phyloP scores from a whole-genome alignment of 2,888 invertebrate genomes.

The Ferrisia virgata region DNA sequence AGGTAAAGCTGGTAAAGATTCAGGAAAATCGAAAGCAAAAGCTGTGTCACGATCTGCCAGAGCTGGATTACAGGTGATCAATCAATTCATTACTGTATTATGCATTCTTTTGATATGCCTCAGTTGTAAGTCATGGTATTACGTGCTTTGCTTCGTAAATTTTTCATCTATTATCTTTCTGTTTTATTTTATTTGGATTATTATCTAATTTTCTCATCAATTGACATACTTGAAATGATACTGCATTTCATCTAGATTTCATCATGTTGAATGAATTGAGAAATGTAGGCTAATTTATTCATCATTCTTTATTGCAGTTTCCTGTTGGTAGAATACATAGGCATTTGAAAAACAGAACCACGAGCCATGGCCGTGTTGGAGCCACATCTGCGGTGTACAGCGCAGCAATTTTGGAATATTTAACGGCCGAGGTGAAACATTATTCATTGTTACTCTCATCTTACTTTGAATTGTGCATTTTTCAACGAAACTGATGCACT shows the following conservation, averaged over 20 bases:
- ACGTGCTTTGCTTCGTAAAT: background rate
- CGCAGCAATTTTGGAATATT: slow-evolving; percentile 98
- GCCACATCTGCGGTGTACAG: slow-evolving; percentile 99
- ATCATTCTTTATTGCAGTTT: slow-evolving; percentile 66
- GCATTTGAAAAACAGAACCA: slow-evolving; percentile 98
- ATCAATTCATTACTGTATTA: background rate
- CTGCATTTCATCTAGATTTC: background rate
- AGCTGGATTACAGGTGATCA: slow-evolving; percentile 91
- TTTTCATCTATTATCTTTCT: background rate
- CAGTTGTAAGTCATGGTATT: background rate
- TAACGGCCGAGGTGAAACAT: slow-evolving; percentile 88
- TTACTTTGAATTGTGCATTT: background rate
- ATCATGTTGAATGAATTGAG: background rate
- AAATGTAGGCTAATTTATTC: background rate
- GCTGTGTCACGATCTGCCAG: slow-evolving; percentile 98
- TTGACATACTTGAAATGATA: background rate
- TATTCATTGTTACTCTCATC: background rate
- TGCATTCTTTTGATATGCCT: too few relatives aligned
- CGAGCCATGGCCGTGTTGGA: slow-evolving; percentile 98
- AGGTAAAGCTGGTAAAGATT: slow-evolving; percentile 99
- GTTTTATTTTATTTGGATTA: too few relatives aligned
- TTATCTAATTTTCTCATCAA: background rate
- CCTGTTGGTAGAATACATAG: slow-evolving; percentile 99
- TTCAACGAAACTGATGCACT: too few relatives aligned
- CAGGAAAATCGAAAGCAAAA: slow-evolving; percentile 98